Evolutionary conservation across 2,888 invertebrate genomes (phyloP), one percentile per base, ranked within the genome.

Genomic region (Schizaphis graminum): DNA sequence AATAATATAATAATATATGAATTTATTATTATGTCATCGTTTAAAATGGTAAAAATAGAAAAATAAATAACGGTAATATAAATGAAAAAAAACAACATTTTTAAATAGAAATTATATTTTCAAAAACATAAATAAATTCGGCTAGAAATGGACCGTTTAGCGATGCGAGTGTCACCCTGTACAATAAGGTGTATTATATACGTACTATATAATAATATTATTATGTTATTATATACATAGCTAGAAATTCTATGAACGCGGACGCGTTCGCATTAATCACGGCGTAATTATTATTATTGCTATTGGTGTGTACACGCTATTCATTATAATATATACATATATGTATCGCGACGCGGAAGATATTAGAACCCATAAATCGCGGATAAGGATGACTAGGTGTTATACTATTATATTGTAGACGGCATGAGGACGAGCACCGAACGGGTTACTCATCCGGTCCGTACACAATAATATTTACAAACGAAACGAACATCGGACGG

Each of bases 361-460:
- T 88, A 88, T 88, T 67, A 87, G 88, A 26, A 26, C 41, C n/a
- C 47, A 85, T 85, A 89, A 56, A 84, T 57, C 93, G 93, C 93
- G 53, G 61, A 2, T 24, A 61, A 87, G 67, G 92, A 92, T 84
- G 89, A 93, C 89, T 93, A 57, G 77, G 89, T 89, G 93, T 93
- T 89, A 93, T 93, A 56, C 77, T 77, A 77, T 77, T 77, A 77
- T 77, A 35, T 16, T 89, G 57, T 85, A 56, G 89, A 93, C 89
- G 84, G 21, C 35, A 35, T 41, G 77, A 77, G 77, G 77, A 77
- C 77, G 77, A 77, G 77, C 77, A 35, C 35, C 85, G 93, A 56
- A 89, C 89, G 77, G 89, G 92, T 92, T 92, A 88, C 92, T 92
- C 92, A 87, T 92, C 92, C 61, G 92, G 49, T 47, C 35, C 35